Evolutionary conservation across 2,888 invertebrate genomes (phyloP).

Genomic region (Phaonia tiefii): DNA sequence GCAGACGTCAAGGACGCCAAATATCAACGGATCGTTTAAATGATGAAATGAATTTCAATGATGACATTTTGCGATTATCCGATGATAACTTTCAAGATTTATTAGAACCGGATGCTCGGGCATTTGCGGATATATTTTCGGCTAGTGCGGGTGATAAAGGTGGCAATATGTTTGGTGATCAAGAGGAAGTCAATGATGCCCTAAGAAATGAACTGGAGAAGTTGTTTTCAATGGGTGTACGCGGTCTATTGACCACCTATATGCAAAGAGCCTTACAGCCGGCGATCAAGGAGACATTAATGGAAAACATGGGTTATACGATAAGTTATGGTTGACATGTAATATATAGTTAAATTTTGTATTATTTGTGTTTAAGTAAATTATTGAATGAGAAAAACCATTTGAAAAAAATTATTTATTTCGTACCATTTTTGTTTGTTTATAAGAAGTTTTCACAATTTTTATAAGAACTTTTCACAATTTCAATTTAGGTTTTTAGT

Average conservation of each 20-base stretch:
- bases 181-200: constrained; percentile 84
- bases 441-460: not conserved
- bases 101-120: constrained; percentile 78
- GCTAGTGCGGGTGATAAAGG: constrained; percentile 47
- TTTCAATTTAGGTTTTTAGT: too few species aligned
- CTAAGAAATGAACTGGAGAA: constrained; percentile 91
- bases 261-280: constrained; percentile 92
- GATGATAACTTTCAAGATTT: constrained; percentile 75
- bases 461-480: too few species aligned
- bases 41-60: constrained; percentile 75
- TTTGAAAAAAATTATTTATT: constrained; percentile 37
- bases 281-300: constrained; percentile 91
- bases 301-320: constrained; percentile 93
- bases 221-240: constrained; percentile 90
- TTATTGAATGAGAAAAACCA: constrained; percentile 45
- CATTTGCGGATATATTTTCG: constrained; percentile 77
- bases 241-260: constrained; percentile 89
- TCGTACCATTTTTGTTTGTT: constrained; percentile 38
- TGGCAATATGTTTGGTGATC: constrained; percentile 66
- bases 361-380: constrained; percentile 38
- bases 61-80: constrained; percentile 75
- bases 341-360: constrained; percentile 34
- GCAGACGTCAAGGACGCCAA: constrained; percentile 4
- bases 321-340: constrained; percentile 88
- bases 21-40: not conserved